These are phyloP conservation scores for Petrocephalus microphthalmus DNA, from an alignment of 2,113 vertebrate genomes.

Conservation along the genomic window DNA sequence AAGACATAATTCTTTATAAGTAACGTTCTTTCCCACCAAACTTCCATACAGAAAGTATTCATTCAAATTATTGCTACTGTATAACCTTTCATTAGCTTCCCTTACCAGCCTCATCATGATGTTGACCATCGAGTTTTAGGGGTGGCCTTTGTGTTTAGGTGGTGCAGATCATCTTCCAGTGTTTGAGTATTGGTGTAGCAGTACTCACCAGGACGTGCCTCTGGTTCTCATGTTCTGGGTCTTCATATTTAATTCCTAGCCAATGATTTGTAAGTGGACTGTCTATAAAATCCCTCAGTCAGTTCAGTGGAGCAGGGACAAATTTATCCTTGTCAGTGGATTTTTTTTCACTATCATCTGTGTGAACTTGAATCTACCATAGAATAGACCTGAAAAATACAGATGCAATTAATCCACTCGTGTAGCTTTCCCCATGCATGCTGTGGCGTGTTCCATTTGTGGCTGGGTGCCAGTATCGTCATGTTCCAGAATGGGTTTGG, in stretches of 20 bases:
- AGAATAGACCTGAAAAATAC: not conserved
- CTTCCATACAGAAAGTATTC: not conserved
- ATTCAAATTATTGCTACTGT: not conserved
- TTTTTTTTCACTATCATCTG: not conserved
- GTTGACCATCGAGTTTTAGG: not conserved
- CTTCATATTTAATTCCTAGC: not conserved
- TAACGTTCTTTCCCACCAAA: not conserved
- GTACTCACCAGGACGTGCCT: not conserved
- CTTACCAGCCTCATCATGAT: not conserved
- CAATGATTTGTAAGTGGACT: not conserved
- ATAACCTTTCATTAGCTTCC: not conserved
- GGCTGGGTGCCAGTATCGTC: not conserved
- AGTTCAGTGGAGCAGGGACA: not conserved
- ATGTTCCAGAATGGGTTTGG: not conserved
- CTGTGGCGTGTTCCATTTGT: not conserved
- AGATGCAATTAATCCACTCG: not conserved
- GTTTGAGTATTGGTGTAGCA: not conserved
- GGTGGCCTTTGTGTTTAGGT: not conserved
- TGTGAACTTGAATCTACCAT: not conserved
- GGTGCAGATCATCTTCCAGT: not conserved
- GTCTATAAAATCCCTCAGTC: not conserved
- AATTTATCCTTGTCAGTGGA: not conserved
- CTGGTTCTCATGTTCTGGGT: not conserved
- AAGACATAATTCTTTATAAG: no score
- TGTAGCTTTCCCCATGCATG: not conserved